Evolutionary conservation across 2,888 invertebrate genomes (phyloP), one percentile per base, ranked within the genome.

Genomic region (Corbicula japonica): DNA sequence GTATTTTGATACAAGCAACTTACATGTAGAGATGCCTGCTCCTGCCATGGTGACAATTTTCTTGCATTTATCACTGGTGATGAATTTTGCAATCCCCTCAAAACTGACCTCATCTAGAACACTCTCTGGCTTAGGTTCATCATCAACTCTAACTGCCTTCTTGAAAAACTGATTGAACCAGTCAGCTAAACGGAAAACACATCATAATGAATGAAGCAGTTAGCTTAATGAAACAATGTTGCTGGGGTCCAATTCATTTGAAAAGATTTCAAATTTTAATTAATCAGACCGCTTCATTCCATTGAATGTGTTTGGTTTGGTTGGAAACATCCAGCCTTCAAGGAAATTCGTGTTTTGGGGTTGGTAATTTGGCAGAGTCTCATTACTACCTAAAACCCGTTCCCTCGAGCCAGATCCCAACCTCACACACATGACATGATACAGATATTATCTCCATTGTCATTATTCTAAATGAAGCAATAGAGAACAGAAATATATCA

Each of bases 11-110:
- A 30, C 21, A 65, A 15, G 21, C 48, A 15, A 85, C 96, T 95
- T 95, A 98, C 98, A 97, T 58, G 99, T 99, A 1, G 98, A 98
- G 91, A 99, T 98, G 63, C 99, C 99, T 86, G 99, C 99, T 78
- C 99, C 99, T 77, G 98, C 96, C 96, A 99, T 96, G 0, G 98
- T 98, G 73, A 99, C 96, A 71, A 99, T 96, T 88, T 97, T 97
- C 92, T 96, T 96, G 91, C 97, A 97, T 81, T 96, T 95, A 48
- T 95, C 83, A 76, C 95, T 95, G 87, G 96, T 95, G 84, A 98
- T 97, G 94, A 96, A 97, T 68, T 96, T 95, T 0, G 96, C 96
- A 66, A 98, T 94, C 1, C 97, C 90, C 56, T 97, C 96, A 81
- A 98, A 94, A 66, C 95, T 95, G 46, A 96, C 94, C 88, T 96